Conservation (phyloP, 2,888 invertebrate species). For the Eristalis intricaria region DNA sequence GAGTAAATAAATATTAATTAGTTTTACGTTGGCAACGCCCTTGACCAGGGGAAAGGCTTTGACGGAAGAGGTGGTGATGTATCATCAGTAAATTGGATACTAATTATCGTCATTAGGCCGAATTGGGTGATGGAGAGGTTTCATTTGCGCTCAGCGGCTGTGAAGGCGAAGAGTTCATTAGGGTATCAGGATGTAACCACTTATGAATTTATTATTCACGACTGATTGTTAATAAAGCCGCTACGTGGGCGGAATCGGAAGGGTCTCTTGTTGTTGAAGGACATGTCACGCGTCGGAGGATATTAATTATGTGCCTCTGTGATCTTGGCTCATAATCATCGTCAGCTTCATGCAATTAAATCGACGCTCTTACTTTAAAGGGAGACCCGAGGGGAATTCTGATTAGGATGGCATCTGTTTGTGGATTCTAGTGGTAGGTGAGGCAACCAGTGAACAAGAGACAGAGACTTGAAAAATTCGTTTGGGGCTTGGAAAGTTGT, state of each 20-base stretch:
- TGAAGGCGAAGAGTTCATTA: background rate
- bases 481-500: too few species aligned
- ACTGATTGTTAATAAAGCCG: background rate
- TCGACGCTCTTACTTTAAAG: background rate
- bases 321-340: background rate
- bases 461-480: too few species aligned
- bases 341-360: background rate
- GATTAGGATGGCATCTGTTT: too few species aligned
- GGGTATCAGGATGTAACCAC: background rate
- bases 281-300: background rate
- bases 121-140: background rate
- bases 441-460: too few species aligned
- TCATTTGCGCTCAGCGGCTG: background rate
- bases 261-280: background rate
- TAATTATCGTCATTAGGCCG: constrained; percentile 12
- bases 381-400: background rate
- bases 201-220: background rate
- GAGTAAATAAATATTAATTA: constrained; percentile 31
- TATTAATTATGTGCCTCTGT: background rate
- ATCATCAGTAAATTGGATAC: constrained; percentile 26
- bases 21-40: constrained; percentile 16
- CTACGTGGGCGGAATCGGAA: background rate
- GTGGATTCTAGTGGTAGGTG: too few species aligned
- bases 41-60: constrained; percentile 5
- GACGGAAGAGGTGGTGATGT: background rate